Conservation (phyloP, 1,140 invertebrate species). For the Drosophila azteca region DNA sequence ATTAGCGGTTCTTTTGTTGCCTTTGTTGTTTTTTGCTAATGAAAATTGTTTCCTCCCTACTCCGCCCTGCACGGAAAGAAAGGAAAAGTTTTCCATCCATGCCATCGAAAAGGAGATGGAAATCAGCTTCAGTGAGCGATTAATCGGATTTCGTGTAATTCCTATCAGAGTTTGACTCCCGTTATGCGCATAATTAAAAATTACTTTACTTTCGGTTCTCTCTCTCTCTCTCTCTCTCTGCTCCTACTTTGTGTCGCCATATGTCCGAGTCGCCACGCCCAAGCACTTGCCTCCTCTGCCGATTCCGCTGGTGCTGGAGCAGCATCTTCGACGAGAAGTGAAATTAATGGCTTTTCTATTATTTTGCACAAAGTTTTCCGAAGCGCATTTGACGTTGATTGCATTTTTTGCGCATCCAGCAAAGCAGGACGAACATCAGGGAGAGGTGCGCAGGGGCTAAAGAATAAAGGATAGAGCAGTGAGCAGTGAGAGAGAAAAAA, state of each 20-base stretch:
- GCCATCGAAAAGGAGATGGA: neutral
- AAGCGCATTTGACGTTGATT: constrained; percentile 81
- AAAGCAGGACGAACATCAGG: constrained; percentile 34
- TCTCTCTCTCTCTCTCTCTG: neutral
- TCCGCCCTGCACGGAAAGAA: neutral
- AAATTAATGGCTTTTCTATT: constrained; percentile 82
- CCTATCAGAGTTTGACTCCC: constrained; percentile 62
- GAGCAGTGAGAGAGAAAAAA: too few species aligned
- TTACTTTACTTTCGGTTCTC: constrained; percentile 52
- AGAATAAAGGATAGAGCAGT: too few species aligned
- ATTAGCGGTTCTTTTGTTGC: constrained; percentile 69
- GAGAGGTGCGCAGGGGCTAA: neutral
- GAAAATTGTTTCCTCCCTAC: constrained; percentile 59
- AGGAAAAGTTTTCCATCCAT: constrained; percentile 15
- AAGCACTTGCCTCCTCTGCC: constrained; percentile 10
- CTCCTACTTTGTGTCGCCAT: constrained; percentile 31
- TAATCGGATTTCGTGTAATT: constrained; percentile 67
- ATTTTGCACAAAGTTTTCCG: constrained; percentile 77
- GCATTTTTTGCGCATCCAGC: constrained; percentile 68
- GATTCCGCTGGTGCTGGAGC: neutral
- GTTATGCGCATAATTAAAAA: constrained; percentile 80
- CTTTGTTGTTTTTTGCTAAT: constrained; percentile 54
- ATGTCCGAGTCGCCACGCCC: constrained; percentile 36
- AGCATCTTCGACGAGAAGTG: constrained; percentile 78
- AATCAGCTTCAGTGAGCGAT: constrained; percentile 50